These are phyloP conservation scores for Amniataba percoides DNA, from an alignment of 2,797 vertebrate genomes.

Conservation along the genomic window DNA sequence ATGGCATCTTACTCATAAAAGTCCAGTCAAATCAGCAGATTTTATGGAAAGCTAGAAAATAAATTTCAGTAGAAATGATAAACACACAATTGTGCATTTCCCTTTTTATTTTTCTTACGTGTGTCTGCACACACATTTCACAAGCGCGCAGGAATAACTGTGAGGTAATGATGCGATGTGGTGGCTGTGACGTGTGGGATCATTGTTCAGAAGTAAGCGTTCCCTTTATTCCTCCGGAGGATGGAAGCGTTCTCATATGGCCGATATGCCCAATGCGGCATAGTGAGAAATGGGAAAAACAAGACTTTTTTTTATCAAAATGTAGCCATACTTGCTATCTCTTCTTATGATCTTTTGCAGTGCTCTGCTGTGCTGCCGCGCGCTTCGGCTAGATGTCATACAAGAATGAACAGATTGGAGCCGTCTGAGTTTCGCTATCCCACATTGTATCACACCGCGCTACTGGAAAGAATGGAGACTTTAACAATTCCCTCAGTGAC, in stretches of 20 bases:
- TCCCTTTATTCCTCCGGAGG: conserved; percentile 36
- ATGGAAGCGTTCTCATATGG: conserved; percentile 16
- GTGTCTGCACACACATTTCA: conserved; percentile 2
- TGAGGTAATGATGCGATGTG: conserved; percentile 43
- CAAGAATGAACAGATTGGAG: conserved; percentile 48
- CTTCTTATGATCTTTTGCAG: conserved; percentile 23
- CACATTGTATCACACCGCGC: conserved; percentile 35
- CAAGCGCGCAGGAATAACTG: conserved; percentile 11
- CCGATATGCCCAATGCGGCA: conserved; percentile 31
- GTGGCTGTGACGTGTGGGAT: conserved; percentile 8
- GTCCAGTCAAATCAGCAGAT: conserved; percentile 36
- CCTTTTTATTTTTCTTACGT: no score
- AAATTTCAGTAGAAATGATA: no score
- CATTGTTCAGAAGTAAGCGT: conserved; percentile 32
- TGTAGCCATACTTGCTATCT: conserved; percentile 18
- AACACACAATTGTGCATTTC: no score
- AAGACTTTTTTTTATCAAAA: conserved; percentile 37
- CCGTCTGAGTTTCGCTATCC: conserved; percentile 29
- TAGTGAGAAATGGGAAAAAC: conserved; percentile 21
- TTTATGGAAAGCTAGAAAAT: conserved; percentile 26
- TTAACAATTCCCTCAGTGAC: conserved; percentile 15
- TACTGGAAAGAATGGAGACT: conserved; percentile 25
- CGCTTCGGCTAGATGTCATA: conserved; percentile 34
- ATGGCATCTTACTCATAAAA: conserved; percentile 27
- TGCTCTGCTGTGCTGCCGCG: background rate